Evolutionary conservation across 2,113 vertebrate species (phyloP).

Genomic region (Pseudopipra pipra): DNA sequence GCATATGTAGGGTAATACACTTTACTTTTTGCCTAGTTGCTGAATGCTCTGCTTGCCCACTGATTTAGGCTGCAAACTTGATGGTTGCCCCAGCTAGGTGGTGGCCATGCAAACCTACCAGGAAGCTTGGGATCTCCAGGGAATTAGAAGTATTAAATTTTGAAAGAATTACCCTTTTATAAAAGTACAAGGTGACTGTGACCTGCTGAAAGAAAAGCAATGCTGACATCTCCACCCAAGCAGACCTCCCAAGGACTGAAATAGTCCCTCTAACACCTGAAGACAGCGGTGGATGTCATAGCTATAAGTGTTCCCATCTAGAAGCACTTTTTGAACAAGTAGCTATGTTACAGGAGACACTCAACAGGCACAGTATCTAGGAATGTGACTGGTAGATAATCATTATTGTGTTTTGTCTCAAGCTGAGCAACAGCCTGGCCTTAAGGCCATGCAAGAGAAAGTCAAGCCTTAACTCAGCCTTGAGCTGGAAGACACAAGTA

Average conservation of each 20-base stretch:
- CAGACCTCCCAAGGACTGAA: not conserved
- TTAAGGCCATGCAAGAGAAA: not conserved
- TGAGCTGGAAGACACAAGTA: not conserved
- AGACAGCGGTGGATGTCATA: not conserved
- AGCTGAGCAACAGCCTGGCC: not conserved
- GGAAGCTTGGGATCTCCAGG: not conserved
- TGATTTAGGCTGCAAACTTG: not conserved
- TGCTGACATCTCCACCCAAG: not conserved
- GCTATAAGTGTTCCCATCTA: not conserved
- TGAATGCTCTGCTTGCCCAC: not conserved
- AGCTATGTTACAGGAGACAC: not conserved
- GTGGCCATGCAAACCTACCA: not conserved
- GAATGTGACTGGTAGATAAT: not conserved
- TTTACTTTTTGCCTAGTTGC: not conserved
- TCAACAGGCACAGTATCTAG: not conserved
- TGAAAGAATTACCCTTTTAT: not conserved
- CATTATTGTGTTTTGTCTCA: rapidly evolving
- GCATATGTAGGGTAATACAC: rapidly evolving
- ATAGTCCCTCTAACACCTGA: not conserved
- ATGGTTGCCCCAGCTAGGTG: not conserved
- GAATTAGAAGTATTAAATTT: not conserved
- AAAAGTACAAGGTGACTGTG: not conserved
- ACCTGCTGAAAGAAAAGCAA: not conserved
- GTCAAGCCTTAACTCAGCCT: not conserved
- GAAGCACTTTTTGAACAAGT: not conserved